phyloP scores from a whole-genome alignment of 2,888 invertebrate species.

The Scaptomyza caliginosa region DNA sequence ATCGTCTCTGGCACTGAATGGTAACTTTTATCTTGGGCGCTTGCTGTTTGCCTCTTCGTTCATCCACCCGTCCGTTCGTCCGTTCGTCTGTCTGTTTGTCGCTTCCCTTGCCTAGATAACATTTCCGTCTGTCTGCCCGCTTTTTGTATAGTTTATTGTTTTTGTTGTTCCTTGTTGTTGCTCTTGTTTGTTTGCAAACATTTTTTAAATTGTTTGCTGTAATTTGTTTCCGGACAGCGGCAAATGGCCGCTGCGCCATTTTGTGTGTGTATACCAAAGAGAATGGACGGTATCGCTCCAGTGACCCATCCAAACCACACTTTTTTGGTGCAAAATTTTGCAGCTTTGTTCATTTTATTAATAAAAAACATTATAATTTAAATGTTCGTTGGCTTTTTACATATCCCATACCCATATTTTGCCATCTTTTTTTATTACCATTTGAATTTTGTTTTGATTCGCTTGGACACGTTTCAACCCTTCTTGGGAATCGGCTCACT shows the following conservation, averaged over 20 bases:
- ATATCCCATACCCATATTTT: conserved; percentile 23
- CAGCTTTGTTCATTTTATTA: conserved; percentile 51
- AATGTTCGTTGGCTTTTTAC: conserved; percentile 52
- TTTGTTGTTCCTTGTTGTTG: conserved; percentile 34
- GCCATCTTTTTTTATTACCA: conserved; percentile 4
- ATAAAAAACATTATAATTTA: conserved; percentile 74
- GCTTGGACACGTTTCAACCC: conserved; percentile 43
- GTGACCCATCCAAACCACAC: conserved; percentile 33
- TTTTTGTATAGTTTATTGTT: conserved; percentile 36
- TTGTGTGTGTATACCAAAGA: background rate
- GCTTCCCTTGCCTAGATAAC: conserved; percentile 68
- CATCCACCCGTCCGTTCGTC: conserved; percentile 14
- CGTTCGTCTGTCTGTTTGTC: conserved; percentile 22
- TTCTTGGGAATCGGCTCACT: conserved; percentile 2
- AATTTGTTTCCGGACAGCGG: conserved; percentile 74
- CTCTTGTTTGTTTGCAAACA: conserved; percentile 73
- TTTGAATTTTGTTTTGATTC: conserved; percentile 4
- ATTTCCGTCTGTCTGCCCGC: conserved; percentile 60
- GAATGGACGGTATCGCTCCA: conserved; percentile 9
- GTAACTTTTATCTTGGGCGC: conserved; percentile 63
- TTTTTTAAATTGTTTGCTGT: conserved; percentile 78
- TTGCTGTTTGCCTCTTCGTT: conserved; percentile 40
- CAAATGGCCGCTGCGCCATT: conserved; percentile 73
- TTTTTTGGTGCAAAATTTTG: conserved; percentile 37
- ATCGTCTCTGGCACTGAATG: conserved; percentile 48